These are phyloP conservation scores for Malurus cyaneus DNA, from an alignment of 2,113 vertebrate genomes.

Conservation along the genomic window DNA sequence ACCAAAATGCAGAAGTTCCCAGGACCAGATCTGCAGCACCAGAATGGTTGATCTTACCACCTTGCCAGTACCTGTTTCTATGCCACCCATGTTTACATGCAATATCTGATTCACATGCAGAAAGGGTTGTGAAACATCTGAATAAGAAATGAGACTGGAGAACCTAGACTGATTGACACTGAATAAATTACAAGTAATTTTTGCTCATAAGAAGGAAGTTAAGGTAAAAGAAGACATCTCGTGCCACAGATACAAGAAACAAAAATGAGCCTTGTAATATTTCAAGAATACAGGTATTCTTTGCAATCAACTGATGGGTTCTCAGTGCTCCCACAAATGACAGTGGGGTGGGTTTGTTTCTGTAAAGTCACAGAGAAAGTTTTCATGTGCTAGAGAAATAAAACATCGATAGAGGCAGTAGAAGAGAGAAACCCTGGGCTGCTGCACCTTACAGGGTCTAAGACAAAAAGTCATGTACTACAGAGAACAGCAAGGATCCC, in stretches of 20 bases:
- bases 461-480: background rate
- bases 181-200: constrained; percentile 38
- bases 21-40: background rate
- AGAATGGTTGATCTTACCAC: background rate
- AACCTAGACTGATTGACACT: constrained; percentile 10
- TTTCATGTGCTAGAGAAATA: background rate
- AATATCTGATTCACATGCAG: background rate
- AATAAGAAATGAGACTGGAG: background rate
- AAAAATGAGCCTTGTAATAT: background rate
- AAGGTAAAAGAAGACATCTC: background rate
- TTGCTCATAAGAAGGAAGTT: background rate
- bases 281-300: background rate
- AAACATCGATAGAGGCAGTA: background rate
- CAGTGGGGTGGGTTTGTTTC: background rate
- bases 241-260: background rate
- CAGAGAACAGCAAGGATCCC: background rate
- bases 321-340: background rate
- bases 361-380: background rate
- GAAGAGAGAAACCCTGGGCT: background rate
- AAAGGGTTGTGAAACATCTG: background rate
- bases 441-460: background rate
- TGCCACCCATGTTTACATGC: background rate
- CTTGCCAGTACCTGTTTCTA: background rate
- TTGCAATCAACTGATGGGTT: background rate
- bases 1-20: background rate